A percentile compares a stretch with the other conserved stretches of the same genome.
Conservation (phyloP, 2,113 vertebrate genomes). For the Raja brachyura region DNA sequence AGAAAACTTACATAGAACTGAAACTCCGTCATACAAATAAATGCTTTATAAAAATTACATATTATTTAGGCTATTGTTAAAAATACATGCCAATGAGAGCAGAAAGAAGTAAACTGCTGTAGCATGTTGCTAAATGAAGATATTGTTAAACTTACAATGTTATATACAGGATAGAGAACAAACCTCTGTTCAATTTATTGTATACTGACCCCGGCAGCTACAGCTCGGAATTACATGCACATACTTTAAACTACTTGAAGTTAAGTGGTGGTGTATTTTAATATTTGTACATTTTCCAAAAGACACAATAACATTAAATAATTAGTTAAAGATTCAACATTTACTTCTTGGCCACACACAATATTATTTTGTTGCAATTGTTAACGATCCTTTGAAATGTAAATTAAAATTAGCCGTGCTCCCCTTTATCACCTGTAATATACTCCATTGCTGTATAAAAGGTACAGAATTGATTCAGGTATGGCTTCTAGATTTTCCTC, state of each 20-base stretch:
- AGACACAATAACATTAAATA: neutral
- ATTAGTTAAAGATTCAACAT: neutral
- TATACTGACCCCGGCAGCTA: neutral
- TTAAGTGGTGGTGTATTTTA: neutral
- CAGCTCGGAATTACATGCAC: neutral
- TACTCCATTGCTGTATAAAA: no score
- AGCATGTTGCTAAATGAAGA: neutral
- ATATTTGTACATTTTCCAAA: neutral
- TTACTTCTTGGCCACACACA: neutral
- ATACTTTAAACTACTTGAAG: neutral
- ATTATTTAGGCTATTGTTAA: neutral
- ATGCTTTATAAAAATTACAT: no score
- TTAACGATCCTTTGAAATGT: neutral
- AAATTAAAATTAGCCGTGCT: neutral
- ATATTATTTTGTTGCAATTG: no score
- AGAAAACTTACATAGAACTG: no score
- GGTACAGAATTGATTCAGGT: neutral
- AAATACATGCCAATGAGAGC: neutral
- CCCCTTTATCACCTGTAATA: neutral
- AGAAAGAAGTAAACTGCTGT: neutral
- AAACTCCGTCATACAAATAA: no score
- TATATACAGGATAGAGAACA: neutral
- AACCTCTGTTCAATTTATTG: neutral
- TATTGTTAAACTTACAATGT: neutral
- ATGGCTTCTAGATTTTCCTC: neutral